Base-by-base conservation (phyloP, 2,113 vertebrate species). In the Trogon melanurus region DNA sequence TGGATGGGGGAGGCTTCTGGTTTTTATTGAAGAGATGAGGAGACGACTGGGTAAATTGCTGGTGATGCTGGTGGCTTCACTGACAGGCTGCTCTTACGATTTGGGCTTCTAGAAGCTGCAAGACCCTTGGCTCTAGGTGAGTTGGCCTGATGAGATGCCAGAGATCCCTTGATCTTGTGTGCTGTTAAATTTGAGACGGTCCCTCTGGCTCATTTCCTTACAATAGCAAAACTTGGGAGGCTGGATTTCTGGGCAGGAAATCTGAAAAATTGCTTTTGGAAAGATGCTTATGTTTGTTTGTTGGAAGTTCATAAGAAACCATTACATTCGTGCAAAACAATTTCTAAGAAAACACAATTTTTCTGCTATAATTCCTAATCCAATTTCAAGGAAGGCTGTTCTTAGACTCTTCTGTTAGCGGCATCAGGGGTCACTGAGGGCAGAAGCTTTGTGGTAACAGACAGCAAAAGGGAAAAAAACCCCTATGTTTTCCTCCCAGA, bases 1-100 rank as follows among this genome's bases (percentile, higher is more conserved):
- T 18, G 25, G 54, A 38, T 4, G 10, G 16, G 16, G 27, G 14
- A 85, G 58, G 26, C 17, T 48, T 38, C 38, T 70, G 0, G 0
- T 30, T 81, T 23, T 78, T 11, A 6, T 29, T 58, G 22, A 26
- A 21, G 54, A 62, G 36, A 27, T 22, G 16, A 64, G 67, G 47
- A 86, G 44, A 18, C 56, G 79, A 4, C 23, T n/a, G 53, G 10
- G 13, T 16, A 38, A 44, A n/a, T 10, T 6, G 11, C 18, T 66
- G 53, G 1, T 66, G 64, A 15, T 5, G 8, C 14, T 19, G 16
- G 9, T 25, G 41, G 50, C 29, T 44, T 76, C 56, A 7, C 26
- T 47, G 69, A 32, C 19, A 34, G 48, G 13, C 48, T 58, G 1
- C 21, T 26, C 11, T 12, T 29, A 1, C 1, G 10, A 9, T 36